Evolutionary conservation across 1,140 invertebrate genomes (phyloP).

Genomic region (Atta texana): DNA sequence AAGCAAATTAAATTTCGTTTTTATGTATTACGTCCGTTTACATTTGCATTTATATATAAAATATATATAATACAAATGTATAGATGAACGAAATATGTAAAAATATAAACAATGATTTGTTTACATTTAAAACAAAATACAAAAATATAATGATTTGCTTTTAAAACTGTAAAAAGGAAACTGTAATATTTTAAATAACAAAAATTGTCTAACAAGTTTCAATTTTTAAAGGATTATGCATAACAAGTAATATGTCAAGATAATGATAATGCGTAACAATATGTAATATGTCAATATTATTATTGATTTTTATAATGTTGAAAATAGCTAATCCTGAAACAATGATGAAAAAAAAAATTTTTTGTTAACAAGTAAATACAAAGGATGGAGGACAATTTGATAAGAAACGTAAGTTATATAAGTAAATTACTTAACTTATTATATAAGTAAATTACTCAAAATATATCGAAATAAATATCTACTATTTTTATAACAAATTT

Average conservation of each 20-base stretch:
- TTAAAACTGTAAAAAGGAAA: not conserved
- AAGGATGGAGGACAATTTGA: not conserved
- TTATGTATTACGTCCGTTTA: not conserved
- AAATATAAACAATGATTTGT: too few relatives aligned
- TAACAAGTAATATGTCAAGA: not conserved
- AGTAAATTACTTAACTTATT: too few relatives aligned
- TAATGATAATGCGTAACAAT: not conserved
- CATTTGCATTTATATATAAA: not conserved
- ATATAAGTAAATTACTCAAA: conserved; percentile 59
- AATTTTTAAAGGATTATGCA: not conserved
- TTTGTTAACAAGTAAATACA: not conserved
- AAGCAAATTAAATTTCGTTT: not conserved
- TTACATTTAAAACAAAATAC: too few relatives aligned
- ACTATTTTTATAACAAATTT: conserved; percentile 66
- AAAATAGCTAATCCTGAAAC: not conserved
- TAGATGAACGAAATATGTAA: too few relatives aligned
- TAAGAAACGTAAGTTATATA: not conserved
- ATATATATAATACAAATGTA: too few relatives aligned
- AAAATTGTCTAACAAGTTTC: not conserved
- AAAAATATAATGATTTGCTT: not conserved
- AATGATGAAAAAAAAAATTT: not conserved
- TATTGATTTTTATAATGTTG: not conserved
- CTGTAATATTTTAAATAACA: not conserved
- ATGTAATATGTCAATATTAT: not conserved
- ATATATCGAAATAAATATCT: conserved; percentile 40